A percentile compares a stretch with the other conserved stretches of the same genome.
Evolutionary conservation across 2,888 invertebrate species (phyloP).

Genomic region (Cerastis leucographa): DNA sequence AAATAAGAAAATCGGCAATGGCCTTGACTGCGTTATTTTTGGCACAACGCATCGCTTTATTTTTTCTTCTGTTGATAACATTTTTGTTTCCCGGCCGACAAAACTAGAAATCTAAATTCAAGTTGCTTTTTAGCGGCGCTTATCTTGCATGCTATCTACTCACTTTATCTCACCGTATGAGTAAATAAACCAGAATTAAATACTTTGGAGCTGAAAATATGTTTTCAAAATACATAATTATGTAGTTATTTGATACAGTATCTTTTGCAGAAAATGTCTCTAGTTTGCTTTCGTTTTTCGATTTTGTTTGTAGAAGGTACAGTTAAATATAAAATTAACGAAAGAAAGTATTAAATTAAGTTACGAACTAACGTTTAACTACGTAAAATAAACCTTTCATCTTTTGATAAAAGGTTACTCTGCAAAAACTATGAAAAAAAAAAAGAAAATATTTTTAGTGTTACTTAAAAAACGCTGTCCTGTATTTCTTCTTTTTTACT

Average conservation of each 20-base stretch:
- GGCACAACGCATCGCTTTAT: conserved; percentile 8
- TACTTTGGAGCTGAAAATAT: not conserved
- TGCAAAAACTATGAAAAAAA: no score
- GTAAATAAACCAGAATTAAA: not conserved
- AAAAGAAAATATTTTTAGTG: no score
- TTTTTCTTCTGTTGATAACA: conserved; percentile 12
- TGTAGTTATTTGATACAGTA: not conserved
- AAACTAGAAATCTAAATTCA: not conserved
- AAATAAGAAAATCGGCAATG: no score
- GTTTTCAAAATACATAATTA: not conserved
- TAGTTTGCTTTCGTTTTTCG: no score
- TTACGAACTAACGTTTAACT: no score
- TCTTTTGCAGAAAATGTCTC: not conserved
- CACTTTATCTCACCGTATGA: conserved; percentile 7
- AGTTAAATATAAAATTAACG: no score
- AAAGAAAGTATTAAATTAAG: no score
- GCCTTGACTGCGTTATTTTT: conserved; percentile 31
- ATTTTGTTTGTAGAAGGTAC: no score
- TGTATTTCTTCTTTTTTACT: no score
- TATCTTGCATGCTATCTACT: conserved; percentile 20
- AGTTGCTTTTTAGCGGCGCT: conserved; percentile 1
- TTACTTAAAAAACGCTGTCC: no score
- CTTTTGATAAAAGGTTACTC: no score
- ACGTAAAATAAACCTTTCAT: no score
- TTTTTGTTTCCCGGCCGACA: not conserved